Conservation (phyloP, 2,113 vertebrate genomes). For the Lepisosteus oculatus region DNA sequence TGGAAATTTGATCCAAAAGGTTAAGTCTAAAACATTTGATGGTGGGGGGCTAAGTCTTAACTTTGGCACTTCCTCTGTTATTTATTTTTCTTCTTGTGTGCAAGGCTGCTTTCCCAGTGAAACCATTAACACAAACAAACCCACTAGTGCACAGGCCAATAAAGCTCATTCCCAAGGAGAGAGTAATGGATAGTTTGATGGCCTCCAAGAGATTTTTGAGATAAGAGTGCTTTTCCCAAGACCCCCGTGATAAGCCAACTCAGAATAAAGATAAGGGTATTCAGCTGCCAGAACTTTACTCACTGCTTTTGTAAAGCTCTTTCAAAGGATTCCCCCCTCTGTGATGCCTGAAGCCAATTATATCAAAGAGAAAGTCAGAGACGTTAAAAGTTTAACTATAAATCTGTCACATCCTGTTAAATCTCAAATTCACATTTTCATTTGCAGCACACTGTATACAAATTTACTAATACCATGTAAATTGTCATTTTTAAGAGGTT, state of each 20-base stretch:
- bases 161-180: slow-evolving; percentile 34
- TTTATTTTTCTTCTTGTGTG: not conserved
- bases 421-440: no score
- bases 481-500: no score
- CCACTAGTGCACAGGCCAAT: slow-evolving; percentile 24
- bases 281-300: no score
- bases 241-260: not conserved
- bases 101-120: not conserved
- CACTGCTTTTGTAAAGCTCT: not conserved
- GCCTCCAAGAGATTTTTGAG: slow-evolving; percentile 8
- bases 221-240: not conserved
- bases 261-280: not conserved
- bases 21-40: no score
- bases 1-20: no score
- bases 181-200: slow-evolving; percentile 23
- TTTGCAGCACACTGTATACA: no score
- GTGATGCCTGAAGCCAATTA: not conserved
- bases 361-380: not conserved
- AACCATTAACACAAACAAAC: slow-evolving; percentile 20
- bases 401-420: no score
- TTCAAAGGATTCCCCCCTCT: slow-evolving; percentile 11
- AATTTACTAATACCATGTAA: no score
- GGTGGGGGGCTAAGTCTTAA: not conserved
- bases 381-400: not conserved
- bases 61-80: slow-evolving; percentile 15